Evolutionary conservation across 2,797 vertebrate species (phyloP).

Genomic region (Limosa lapponica): DNA sequence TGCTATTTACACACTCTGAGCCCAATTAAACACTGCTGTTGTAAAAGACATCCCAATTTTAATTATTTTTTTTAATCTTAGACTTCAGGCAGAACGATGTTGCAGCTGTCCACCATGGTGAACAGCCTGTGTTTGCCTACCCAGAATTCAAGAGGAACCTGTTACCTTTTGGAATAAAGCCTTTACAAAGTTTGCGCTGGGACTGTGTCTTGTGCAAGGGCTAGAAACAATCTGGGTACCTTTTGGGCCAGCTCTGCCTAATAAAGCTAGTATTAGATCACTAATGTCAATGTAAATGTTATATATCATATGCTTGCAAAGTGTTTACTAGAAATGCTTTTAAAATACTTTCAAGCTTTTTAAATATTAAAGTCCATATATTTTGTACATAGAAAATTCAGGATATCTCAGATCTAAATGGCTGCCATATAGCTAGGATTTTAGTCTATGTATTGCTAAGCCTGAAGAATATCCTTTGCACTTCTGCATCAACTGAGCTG

Average conservation of each 20-base stretch:
- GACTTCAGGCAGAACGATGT: neutral
- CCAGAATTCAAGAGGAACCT: neutral
- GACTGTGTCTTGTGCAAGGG: neutral
- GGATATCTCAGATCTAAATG: neutral
- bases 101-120: neutral
- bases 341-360: neutral
- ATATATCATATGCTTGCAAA: neutral
- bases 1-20: neutral
- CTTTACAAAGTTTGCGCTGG: neutral
- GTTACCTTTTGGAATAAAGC: neutral
- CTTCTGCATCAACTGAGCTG: neutral
- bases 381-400: neutral
- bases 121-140: neutral
- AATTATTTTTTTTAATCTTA: neutral
- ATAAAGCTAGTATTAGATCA: neutral
- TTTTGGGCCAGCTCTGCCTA: neutral
- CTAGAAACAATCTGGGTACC: neutral
- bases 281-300: neutral
- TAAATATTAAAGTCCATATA: neutral
- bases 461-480: neutral
- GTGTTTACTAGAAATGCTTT: neutral
- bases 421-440: neutral
- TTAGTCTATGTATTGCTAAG: neutral
- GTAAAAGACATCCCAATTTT: neutral
- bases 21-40: neutral